A percentile compares a stretch with the other conserved stretches of the same genome.
phyloP scores from a whole-genome alignment of 2,888 invertebrate genomes.

The Notocelia uddmanniana region DNA sequence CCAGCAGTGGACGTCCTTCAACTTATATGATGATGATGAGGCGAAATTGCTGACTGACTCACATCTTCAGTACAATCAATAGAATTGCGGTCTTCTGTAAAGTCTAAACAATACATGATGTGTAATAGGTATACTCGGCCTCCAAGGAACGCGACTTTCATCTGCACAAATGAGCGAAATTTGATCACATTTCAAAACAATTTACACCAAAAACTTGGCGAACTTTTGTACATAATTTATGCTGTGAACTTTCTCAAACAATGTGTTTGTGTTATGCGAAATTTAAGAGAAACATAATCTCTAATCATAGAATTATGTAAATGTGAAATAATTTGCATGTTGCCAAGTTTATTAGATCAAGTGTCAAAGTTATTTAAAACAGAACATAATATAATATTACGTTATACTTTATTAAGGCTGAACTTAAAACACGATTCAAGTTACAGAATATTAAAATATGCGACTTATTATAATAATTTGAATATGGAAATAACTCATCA shows the following conservation, averaged over 20 bases:
- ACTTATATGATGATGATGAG: too few relatives aligned
- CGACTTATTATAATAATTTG: not conserved
- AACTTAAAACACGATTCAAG: not conserved
- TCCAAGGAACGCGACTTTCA: constrained; percentile 13
- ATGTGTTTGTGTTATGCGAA: constrained; percentile 21
- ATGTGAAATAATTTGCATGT: constrained; percentile 19
- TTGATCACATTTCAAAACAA: constrained; percentile 19
- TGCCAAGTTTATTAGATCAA: constrained; percentile 2
- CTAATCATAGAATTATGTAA: constrained; percentile 25
- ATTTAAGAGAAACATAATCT: constrained; percentile 25
- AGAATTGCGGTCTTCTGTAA: too few relatives aligned
- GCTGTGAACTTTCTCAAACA: constrained; percentile 7
- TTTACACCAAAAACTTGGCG: constrained; percentile 24
- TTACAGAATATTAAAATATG: constrained; percentile 3
- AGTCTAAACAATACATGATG: too few relatives aligned
- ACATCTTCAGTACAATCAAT: too few relatives aligned
- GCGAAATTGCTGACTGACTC: too few relatives aligned
- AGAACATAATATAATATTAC: not conserved
- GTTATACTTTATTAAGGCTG: not conserved
- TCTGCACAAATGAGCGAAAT: not conserved
- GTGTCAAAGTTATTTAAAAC: constrained; percentile 18
- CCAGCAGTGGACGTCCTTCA: too few relatives aligned
- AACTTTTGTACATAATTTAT: constrained; percentile 30
- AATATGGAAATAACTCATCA: not conserved
- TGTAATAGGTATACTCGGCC: not conserved